Conservation (phyloP, 1,140 invertebrate species). For the Steinernema khuongi region DNA sequence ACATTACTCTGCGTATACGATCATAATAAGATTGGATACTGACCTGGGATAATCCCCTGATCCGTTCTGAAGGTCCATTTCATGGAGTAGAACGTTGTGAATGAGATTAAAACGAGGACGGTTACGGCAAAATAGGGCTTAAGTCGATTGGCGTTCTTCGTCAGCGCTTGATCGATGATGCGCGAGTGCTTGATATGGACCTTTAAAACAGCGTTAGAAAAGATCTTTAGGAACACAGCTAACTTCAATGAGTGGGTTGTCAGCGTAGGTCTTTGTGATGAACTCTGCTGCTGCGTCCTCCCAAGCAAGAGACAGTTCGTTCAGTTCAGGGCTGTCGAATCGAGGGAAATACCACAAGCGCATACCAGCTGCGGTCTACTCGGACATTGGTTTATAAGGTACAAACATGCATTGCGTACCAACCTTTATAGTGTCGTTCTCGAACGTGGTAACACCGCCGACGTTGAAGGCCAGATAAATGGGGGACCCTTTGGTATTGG, state of each 20-base stretch:
- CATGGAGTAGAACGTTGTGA: constrained; percentile 56
- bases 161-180: constrained; percentile 54
- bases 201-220: constrained; percentile 32
- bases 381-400: constrained; percentile 12
- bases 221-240: constrained; percentile 18
- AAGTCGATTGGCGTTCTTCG: constrained; percentile 53
- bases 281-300: constrained; percentile 48
- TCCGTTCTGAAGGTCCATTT: constrained; percentile 50
- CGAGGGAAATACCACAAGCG: constrained; percentile 56
- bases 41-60: constrained; percentile 16
- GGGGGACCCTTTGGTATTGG: constrained; percentile 53
- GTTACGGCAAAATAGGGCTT: constrained; percentile 58
- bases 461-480: constrained; percentile 58
- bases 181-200: constrained; percentile 57
- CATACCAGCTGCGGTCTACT: constrained; percentile 54
- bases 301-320: constrained; percentile 50
- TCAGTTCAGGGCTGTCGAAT: constrained; percentile 46
- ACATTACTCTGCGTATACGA: too few relatives aligned
- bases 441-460: constrained; percentile 53
- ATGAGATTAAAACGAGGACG: constrained; percentile 49
- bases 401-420: too few relatives aligned
- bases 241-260: constrained; percentile 50
- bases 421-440: constrained; percentile 52
- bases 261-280: constrained; percentile 41
- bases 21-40: background rate